A percentile compares a stretch with the other conserved stretches of the same genome.
phyloP scores from a whole-genome alignment of 2,113 vertebrate species.

The Chrysemys picta region DNA sequence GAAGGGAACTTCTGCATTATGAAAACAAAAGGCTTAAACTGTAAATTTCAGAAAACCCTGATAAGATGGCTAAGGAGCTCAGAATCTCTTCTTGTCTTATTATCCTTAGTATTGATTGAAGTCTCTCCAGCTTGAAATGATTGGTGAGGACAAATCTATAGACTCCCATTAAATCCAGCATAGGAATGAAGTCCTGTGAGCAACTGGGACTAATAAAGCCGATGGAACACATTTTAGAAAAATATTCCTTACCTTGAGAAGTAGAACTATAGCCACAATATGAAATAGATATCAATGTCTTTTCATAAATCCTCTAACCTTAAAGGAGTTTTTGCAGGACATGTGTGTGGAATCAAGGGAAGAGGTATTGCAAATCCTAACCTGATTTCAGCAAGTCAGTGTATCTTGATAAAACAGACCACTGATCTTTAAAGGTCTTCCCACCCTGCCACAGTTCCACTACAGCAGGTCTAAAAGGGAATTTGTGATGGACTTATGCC shows the following conservation, averaged over 20 bases:
- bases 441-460: neutral
- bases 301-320: slow-evolving; percentile 9
- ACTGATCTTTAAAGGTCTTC: neutral
- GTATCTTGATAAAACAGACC: neutral
- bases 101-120: slow-evolving; percentile 73
- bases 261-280: slow-evolving; percentile 25
- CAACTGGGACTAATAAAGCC: slow-evolving; percentile 62
- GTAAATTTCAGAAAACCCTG: slow-evolving; percentile 59
- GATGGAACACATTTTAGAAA: slow-evolving; percentile 58
- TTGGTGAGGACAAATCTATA: slow-evolving; percentile 71
- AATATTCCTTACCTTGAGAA: slow-evolving; percentile 54
- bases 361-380: neutral
- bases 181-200: slow-evolving; percentile 57
- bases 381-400: neutral
- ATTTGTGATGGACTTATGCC: neutral
- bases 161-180: slow-evolving; percentile 69
- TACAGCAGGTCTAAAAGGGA: neutral
- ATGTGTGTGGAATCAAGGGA: neutral
- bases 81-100: slow-evolving; percentile 69
- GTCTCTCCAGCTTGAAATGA: slow-evolving; percentile 70
- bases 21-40: slow-evolving; percentile 62
- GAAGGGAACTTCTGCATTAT: slow-evolving; percentile 5
- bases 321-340: neutral
- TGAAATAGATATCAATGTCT: slow-evolving; percentile 40
- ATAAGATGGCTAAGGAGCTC: slow-evolving; percentile 35